Percentiles rank a stretch among this genome's conserved stretches.
Conservation (phyloP, 2,888 invertebrate species). For the Artemia sinica region DNA sequence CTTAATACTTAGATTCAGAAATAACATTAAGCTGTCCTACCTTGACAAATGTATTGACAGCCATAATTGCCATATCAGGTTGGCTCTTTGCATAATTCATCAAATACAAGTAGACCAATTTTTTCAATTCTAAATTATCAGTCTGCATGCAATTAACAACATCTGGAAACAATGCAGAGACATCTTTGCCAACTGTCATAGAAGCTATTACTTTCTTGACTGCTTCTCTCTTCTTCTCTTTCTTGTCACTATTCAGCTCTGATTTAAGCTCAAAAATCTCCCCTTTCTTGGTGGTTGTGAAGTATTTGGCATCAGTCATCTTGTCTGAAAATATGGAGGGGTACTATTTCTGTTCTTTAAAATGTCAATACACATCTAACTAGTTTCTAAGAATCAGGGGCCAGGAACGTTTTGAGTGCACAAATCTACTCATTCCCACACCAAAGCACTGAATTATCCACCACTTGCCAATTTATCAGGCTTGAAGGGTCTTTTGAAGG, state of each 20-base stretch:
- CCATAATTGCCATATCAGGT: constrained; percentile 99
- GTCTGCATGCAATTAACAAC: constrained; percentile 99
- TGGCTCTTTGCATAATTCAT: constrained; percentile 99
- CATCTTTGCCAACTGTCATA: constrained; percentile 99
- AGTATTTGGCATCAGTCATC: constrained; percentile 99
- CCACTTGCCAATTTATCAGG: too few species aligned
- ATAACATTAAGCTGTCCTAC: constrained; percentile 36
- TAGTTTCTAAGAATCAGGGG: too few species aligned
- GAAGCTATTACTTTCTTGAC: constrained; percentile 99
- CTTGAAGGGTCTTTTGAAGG: too few species aligned
- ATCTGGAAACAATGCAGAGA: constrained; percentile 92
- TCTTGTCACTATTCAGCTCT: constrained; percentile 96
- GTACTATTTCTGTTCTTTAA: too few species aligned
- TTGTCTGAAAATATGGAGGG: constrained; percentile 24
- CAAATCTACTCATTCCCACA: too few species aligned
- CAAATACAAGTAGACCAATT: constrained; percentile 89
- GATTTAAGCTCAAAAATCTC: constrained; percentile 98
- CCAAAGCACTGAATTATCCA: too few species aligned
- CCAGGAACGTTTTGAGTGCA: too few species aligned
- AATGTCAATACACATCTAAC: too few species aligned
- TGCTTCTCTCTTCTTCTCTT: constrained; percentile 97
- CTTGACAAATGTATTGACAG: constrained; percentile 99
- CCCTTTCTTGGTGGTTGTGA: constrained; percentile 98
- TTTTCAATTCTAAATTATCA: constrained; percentile 94
- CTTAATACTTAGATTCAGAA: neutral